Evolutionary conservation across 2,797 vertebrate species (phyloP).

Genomic region (Peromyscus attwateri): DNA sequence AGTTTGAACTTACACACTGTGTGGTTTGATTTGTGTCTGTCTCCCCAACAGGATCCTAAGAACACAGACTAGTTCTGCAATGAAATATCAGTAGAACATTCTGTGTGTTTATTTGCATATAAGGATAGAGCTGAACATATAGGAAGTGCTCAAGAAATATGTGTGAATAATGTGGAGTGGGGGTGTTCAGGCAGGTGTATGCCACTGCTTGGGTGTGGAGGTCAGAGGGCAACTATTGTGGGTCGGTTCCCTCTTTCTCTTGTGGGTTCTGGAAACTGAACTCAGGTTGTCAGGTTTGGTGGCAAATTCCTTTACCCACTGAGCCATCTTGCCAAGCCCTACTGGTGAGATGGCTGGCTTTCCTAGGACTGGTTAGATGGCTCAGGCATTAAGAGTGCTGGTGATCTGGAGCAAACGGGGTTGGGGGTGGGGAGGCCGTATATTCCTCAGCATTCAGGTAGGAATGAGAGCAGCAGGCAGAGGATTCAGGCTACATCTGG

Average conservation of each 20-base stretch:
- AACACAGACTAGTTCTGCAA: neutral
- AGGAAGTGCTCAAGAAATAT: neutral
- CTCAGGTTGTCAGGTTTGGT: neutral
- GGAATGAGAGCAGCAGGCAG: neutral
- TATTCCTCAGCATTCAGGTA: neutral
- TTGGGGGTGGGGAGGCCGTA: neutral
- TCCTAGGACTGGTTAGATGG: neutral
- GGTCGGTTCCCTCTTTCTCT: neutral
- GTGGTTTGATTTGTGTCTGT: neutral
- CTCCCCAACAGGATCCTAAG: neutral
- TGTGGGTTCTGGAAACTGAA: neutral
- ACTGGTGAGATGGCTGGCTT: neutral
- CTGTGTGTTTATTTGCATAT: slow-evolving; percentile 20
- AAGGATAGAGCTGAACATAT: neutral
- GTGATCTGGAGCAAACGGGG: no score
- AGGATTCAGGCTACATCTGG: no score
- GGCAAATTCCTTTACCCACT: neutral
- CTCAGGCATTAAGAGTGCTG: neutral
- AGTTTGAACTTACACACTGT: neutral
- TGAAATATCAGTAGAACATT: neutral
- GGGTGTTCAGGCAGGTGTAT: neutral
- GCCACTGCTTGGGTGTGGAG: neutral
- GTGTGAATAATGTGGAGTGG: neutral
- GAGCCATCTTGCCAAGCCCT: neutral
- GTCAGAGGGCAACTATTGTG: neutral